Conservation (phyloP, 2,797 vertebrate species). For the Molossus alvarezi region DNA sequence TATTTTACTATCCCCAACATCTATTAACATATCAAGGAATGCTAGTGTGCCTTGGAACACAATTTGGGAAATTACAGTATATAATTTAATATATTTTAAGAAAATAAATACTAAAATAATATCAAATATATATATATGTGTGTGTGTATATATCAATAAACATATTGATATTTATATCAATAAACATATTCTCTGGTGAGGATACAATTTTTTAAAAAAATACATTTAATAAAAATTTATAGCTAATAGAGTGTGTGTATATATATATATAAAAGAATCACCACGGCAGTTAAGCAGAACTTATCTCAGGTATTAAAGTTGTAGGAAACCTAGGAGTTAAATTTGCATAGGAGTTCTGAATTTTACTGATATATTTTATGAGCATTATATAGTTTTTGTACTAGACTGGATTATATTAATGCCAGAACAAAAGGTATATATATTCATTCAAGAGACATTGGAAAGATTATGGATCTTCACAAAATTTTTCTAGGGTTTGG, state of each 20-base stretch:
- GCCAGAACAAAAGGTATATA: neutral
- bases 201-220: too few species aligned
- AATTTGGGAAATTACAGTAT: conserved; percentile 13
- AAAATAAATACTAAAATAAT: neutral
- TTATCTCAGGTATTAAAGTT: neutral
- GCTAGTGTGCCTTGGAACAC: neutral
- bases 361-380: neutral
- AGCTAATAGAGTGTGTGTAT: too few species aligned
- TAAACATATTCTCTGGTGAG: too few species aligned
- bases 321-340: neutral
- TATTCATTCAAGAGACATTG: neutral
- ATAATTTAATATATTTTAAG: conserved; percentile 3
- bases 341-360: neutral
- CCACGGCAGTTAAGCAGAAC: neutral
- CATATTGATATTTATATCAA: too few species aligned
- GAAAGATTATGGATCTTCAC: neutral
- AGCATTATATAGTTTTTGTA: neutral
- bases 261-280: neutral
- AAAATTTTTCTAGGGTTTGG: neutral
- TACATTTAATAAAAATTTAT: too few species aligned
- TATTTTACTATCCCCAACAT: neutral
- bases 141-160: too few species aligned
- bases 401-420: neutral
- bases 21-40: neutral
- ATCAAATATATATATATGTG: neutral